These are phyloP conservation scores for Sphyrna mokarran DNA, from an alignment of 2,113 vertebrate species.

Conservation along the genomic window DNA sequence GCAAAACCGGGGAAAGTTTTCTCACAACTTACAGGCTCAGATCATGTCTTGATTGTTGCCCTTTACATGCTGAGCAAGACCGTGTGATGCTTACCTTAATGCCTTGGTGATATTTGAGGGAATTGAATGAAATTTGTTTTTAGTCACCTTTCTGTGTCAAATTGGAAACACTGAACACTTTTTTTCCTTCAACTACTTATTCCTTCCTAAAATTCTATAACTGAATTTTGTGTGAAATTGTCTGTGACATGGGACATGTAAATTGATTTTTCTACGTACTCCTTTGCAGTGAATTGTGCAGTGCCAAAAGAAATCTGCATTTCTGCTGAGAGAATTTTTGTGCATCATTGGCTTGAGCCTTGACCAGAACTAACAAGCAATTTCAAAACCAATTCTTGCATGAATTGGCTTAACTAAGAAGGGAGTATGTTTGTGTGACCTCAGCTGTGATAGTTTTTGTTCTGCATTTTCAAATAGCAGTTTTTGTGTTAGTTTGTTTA, in stretches of 20 bases:
- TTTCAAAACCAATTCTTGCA: slow-evolving; percentile 21
- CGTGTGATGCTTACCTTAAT: not conserved
- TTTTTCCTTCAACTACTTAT: not conserved
- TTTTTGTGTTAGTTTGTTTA: not conserved
- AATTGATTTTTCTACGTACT: not conserved
- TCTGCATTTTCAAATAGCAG: not conserved
- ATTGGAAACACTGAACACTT: not conserved
- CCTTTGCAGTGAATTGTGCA: not conserved
- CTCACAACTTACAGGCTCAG: not conserved
- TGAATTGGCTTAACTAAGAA: slow-evolving; percentile 16
- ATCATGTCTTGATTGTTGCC: not conserved
- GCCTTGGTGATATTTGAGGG: not conserved
- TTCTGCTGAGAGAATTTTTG: slow-evolving; percentile 8
- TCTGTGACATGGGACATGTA: not conserved
- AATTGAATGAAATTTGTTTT: not conserved
- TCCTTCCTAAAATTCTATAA: not conserved
- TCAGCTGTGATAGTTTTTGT: not conserved
- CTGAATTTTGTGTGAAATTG: slow-evolving; percentile 27
- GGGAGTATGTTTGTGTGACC: not conserved
- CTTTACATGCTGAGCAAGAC: not conserved
- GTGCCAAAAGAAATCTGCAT: not conserved
- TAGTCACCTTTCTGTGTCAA: not conserved
- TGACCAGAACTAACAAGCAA: slow-evolving; percentile 19
- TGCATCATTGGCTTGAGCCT: slow-evolving; percentile 24
- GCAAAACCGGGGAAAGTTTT: not conserved